Conservation (phyloP, 2,797 vertebrate species). For the Natrix natrix region DNA sequence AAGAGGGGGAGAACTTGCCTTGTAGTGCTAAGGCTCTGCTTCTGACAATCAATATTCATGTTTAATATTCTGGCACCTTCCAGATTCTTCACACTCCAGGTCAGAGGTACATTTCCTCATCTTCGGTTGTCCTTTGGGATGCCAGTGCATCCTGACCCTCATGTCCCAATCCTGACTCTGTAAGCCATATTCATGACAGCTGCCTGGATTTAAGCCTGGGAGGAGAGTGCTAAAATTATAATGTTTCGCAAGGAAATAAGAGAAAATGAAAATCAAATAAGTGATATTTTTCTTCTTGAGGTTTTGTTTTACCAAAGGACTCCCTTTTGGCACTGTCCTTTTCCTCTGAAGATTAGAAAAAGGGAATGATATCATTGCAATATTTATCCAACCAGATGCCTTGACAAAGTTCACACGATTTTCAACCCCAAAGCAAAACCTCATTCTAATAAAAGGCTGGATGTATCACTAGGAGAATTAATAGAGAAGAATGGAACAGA, state of each 20-base stretch:
- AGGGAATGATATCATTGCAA: neutral
- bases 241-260: neutral
- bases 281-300: neutral
- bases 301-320: neutral
- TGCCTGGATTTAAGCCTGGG: neutral
- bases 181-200: neutral
- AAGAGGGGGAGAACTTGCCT: neutral
- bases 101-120: neutral
- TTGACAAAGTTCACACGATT: neutral
- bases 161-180: neutral
- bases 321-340: neutral
- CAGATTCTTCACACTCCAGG: neutral
- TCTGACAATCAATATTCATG: neutral
- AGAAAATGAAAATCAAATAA: neutral
- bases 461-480: neutral
- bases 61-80: neutral
- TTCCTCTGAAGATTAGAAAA: neutral
- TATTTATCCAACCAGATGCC: neutral
- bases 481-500: no score
- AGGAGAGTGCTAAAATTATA: neutral
- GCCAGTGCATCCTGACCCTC: neutral
- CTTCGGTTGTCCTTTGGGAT: neutral
- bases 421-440: neutral
- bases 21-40: neutral
- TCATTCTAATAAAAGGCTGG: neutral